These are phyloP conservation scores for Xerus inauris DNA, from an alignment of 2,113 vertebrate species.

Conservation along the genomic window DNA sequence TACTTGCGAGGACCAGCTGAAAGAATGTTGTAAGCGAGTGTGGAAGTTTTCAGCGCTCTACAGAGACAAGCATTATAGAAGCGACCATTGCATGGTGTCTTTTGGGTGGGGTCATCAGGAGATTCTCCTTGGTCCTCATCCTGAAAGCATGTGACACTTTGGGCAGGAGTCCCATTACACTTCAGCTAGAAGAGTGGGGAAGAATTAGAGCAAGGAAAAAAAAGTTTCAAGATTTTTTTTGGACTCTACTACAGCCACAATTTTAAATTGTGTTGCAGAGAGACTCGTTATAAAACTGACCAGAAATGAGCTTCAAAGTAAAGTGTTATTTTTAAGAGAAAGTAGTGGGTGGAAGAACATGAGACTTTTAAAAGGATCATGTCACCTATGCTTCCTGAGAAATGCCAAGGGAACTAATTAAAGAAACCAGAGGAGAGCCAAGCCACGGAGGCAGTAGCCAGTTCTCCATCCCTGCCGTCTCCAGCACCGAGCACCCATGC, in stretches of 20 bases:
- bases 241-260: background rate
- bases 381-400: slow-evolving; percentile 63
- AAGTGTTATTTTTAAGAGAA: slow-evolving; percentile 70
- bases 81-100: background rate
- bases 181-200: background rate
- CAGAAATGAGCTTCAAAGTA: slow-evolving; percentile 58
- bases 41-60: background rate
- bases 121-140: background rate
- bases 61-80: background rate
- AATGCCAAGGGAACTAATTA: slow-evolving; percentile 77
- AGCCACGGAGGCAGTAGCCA: background rate
- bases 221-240: background rate
- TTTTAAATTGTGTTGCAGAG: slow-evolving; percentile 32
- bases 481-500: accelerated
- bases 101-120: no score
- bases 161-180: no score
- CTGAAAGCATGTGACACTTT: background rate
- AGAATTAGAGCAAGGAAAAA: background rate
- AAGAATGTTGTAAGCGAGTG: background rate
- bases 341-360: slow-evolving; percentile 59
- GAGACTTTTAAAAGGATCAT: slow-evolving; percentile 57
- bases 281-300: background rate
- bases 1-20: background rate
- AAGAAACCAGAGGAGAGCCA: background rate
- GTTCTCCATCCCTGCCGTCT: background rate